Conservation (phyloP, 2,113 vertebrate species). For the Anolis sagrei region DNA sequence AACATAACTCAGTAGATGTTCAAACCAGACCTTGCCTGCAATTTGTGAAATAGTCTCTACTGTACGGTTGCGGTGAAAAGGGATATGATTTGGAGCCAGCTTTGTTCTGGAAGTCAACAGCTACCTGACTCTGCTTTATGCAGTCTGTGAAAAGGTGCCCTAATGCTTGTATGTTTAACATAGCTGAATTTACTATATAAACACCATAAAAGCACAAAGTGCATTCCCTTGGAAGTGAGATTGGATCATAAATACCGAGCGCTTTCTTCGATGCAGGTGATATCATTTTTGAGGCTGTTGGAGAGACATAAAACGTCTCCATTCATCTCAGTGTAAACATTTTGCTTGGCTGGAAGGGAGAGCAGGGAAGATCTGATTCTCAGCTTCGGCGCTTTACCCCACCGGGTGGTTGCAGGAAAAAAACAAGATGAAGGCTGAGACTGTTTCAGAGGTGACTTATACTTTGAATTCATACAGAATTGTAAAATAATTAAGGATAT, state of each 20-base stretch:
- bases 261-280: conserved; percentile 16
- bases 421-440: not conserved
- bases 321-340: not conserved
- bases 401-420: not conserved
- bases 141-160: not conserved
- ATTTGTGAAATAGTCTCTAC: not conserved
- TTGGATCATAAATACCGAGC: not conserved
- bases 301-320: not conserved
- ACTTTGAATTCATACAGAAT: not conserved
- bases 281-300: not conserved
- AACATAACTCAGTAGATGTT: not conserved
- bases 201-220: not conserved
- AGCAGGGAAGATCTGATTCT: not conserved
- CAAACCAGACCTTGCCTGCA: not conserved
- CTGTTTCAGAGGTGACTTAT: not conserved
- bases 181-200: not conserved
- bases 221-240: not conserved
- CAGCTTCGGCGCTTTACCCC: not conserved
- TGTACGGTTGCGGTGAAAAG: no score
- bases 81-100: not conserved
- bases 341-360: not conserved
- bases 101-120: not conserved
- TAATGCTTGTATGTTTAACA: not conserved
- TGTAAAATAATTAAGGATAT: not conserved
- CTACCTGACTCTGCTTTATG: not conserved